phyloP scores from a whole-genome alignment of 1,140 invertebrate species.

The Acyrthosiphon pisum region DNA sequence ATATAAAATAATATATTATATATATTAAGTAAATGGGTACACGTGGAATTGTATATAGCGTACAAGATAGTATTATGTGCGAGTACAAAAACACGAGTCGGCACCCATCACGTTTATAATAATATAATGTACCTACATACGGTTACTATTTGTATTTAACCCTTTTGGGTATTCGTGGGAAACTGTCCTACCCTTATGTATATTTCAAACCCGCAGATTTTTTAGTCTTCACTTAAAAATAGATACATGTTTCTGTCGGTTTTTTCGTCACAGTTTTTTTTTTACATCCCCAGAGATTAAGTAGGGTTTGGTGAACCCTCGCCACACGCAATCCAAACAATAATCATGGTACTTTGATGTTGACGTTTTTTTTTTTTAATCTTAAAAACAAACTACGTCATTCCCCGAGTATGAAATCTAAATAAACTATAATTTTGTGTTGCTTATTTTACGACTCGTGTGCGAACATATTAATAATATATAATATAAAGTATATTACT shows the following conservation, averaged over 20 bases:
- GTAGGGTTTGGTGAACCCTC: constrained; percentile 21
- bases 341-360: constrained; percentile 18
- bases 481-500: not conserved
- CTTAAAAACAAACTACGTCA: constrained; percentile 1
- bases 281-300: not conserved
- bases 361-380: not conserved
- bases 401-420: not conserved
- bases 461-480: not conserved
- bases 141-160: constrained; percentile 9
- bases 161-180: constrained; percentile 44
- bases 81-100: constrained; percentile 24
- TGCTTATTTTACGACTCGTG: not conserved
- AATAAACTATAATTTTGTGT: not conserved
- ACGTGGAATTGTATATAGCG: not conserved
- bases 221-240: constrained; percentile 32
- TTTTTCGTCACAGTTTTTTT: constrained; percentile 30
- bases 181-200: not conserved
- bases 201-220: constrained; percentile 40
- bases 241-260: constrained; percentile 18
- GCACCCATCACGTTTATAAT: not conserved
- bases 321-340: not conserved
- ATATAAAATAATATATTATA: not conserved
- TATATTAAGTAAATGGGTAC: not conserved
- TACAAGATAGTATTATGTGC: not conserved
- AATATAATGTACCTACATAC: not conserved